Evolutionary conservation across 2,888 invertebrate genomes (phyloP).

Genomic region (Sminthurinus aureus): DNA sequence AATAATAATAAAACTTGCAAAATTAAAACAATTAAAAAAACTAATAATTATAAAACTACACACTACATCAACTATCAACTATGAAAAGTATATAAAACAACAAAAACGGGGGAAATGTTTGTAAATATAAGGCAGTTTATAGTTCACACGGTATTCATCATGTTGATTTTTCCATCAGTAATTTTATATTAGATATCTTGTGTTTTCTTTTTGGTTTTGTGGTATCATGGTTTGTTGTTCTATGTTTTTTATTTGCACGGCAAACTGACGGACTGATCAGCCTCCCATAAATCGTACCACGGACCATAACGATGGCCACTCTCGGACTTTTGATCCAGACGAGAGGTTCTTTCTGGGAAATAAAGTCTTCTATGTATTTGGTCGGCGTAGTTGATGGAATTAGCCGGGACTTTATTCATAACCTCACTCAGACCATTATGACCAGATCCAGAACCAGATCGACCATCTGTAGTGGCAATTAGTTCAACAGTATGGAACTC

Average conservation of each 20-base stretch:
- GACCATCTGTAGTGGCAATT: conserved; percentile 49
- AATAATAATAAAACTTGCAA: no score
- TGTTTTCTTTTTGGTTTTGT: no score
- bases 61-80: no score
- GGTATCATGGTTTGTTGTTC: background rate
- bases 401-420: conserved; percentile 32
- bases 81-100: no score
- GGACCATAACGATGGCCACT: conserved; percentile 74
- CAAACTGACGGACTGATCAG: conserved; percentile 73
- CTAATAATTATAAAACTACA: no score
- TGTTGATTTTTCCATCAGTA: no score
- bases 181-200: no score
- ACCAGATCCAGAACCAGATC: background rate
- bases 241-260: conserved; percentile 62
- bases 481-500: conserved; percentile 57
- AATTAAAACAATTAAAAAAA: no score
- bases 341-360: conserved; percentile 61
- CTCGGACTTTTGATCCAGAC: conserved; percentile 61
- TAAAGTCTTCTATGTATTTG: conserved; percentile 60
- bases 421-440: conserved; percentile 18
- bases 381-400: conserved; percentile 52
- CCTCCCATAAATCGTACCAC: conserved; percentile 88
- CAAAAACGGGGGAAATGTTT: no score
- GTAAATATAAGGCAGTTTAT: no score
- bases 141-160: no score